A percentile compares a stretch with the other conserved stretches of the same genome.
Evolutionary conservation across 2,888 invertebrate genomes (phyloP).

Genomic region (Drosophila imparisetae): DNA sequence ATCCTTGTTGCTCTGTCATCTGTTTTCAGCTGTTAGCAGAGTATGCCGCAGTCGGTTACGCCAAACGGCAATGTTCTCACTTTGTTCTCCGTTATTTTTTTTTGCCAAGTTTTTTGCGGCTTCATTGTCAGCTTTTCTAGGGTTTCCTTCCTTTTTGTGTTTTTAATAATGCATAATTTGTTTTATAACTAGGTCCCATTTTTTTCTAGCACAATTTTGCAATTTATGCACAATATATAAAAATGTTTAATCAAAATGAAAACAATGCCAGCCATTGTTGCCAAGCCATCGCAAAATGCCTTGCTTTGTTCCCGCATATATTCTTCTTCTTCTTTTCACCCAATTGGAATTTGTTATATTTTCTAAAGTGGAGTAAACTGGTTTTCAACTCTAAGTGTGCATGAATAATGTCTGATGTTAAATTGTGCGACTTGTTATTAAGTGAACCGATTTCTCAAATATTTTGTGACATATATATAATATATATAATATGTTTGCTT

Average conservation of each 20-base stretch:
- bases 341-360: slow-evolving; percentile 47
- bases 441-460: background rate
- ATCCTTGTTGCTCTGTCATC: background rate
- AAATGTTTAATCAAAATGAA: slow-evolving; percentile 74
- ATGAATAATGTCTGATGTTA: slow-evolving; percentile 34
- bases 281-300: slow-evolving; percentile 66
- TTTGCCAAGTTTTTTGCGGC: slow-evolving; percentile 66
- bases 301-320: slow-evolving; percentile 43
- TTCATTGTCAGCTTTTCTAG: slow-evolving; percentile 72
- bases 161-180: slow-evolving; percentile 81
- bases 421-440: background rate
- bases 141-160: slow-evolving; percentile 48
- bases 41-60: background rate
- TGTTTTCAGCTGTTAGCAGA: background rate
- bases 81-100: slow-evolving; percentile 19
- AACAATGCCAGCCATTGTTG: slow-evolving; percentile 72
- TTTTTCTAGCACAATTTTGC: slow-evolving; percentile 47
- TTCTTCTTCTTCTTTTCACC: background rate
- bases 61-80: background rate
- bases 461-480: background rate
- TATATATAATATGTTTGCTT: background rate
- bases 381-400: slow-evolving; percentile 42
- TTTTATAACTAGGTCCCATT: slow-evolving; percentile 66
- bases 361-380: slow-evolving; percentile 54
- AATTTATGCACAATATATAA: slow-evolving; percentile 68